These are phyloP conservation scores for Theristicus caerulescens DNA, from an alignment of 2,113 vertebrate species.

Conservation along the genomic window DNA sequence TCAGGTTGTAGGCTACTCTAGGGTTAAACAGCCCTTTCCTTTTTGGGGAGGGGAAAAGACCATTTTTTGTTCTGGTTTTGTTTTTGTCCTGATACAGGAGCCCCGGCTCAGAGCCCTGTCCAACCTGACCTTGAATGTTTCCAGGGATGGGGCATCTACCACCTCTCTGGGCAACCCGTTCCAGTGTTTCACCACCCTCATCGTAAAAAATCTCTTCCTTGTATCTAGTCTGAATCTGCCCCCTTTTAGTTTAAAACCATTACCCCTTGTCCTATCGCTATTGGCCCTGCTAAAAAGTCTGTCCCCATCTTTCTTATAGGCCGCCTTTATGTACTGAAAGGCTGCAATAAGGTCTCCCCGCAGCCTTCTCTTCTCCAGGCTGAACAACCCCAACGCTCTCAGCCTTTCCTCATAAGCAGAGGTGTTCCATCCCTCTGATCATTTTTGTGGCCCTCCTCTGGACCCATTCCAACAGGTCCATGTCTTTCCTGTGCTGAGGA, in stretches of 20 bases:
- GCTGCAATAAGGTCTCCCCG: accelerated
- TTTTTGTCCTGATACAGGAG: background rate
- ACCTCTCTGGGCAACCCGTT: background rate
- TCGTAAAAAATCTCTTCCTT: background rate
- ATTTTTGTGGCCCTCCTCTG: background rate
- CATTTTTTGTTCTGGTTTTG: background rate
- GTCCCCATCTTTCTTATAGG: background rate
- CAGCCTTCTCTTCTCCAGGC: background rate
- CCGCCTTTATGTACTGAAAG: background rate
- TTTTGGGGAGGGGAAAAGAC: background rate
- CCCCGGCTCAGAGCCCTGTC: background rate
- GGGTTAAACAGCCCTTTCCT: background rate
- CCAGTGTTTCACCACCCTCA: background rate
- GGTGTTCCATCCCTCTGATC: background rate
- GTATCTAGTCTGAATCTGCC: background rate
- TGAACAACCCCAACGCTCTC: background rate
- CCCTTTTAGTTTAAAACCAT: background rate
- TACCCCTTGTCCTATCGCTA: background rate
- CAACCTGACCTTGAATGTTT: background rate
- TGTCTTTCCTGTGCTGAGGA: background rate
- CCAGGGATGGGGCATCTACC: background rate
- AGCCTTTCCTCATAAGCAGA: background rate
- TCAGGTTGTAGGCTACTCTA: background rate
- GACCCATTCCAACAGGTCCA: background rate
- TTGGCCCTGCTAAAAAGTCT: background rate